Conservation (phyloP, 2,113 vertebrate genomes). For the Neodontobutis hainanensis region DNA sequence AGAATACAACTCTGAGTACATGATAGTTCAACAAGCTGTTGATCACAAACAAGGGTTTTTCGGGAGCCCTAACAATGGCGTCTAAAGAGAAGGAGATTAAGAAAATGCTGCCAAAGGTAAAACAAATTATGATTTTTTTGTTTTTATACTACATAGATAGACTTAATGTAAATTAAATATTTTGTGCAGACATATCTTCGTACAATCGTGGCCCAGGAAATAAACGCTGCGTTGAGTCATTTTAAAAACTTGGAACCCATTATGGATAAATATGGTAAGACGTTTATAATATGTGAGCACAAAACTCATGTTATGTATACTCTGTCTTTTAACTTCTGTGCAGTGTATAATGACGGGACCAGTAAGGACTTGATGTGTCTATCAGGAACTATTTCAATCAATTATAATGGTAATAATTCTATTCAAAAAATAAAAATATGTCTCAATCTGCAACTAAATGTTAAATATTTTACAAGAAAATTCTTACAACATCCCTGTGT, state of each 20-base stretch:
- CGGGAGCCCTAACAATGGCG: constrained; percentile 70
- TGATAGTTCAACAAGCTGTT: neutral
- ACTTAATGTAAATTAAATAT: neutral
- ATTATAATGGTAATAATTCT: constrained; percentile 77
- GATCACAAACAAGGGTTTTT: neutral
- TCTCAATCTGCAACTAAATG: neutral
- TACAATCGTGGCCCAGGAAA: constrained; percentile 85
- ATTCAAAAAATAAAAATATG: neutral
- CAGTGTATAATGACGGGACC: constrained; percentile 93
- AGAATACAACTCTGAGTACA: neutral
- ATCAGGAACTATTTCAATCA: constrained; percentile 86
- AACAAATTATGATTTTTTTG: constrained; percentile 11
- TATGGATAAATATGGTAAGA: constrained; percentile 87
- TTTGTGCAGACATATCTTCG: constrained; percentile 81
- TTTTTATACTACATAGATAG: no score
- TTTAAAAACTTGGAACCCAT: constrained; percentile 88
- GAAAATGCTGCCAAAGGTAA: constrained; percentile 91
- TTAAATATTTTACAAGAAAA: constrained; percentile 73
- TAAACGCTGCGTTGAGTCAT: constrained; percentile 77
- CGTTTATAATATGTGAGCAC: neutral
- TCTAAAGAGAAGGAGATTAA: constrained; percentile 72
- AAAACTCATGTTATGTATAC: neutral
- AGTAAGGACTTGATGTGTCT: constrained; percentile 86
- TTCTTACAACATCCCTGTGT: constrained; percentile 89
- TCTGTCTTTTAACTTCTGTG: constrained; percentile 21